Conservation (phyloP, 2,113 vertebrate species). For the Gorsachius goisagi region DNA sequence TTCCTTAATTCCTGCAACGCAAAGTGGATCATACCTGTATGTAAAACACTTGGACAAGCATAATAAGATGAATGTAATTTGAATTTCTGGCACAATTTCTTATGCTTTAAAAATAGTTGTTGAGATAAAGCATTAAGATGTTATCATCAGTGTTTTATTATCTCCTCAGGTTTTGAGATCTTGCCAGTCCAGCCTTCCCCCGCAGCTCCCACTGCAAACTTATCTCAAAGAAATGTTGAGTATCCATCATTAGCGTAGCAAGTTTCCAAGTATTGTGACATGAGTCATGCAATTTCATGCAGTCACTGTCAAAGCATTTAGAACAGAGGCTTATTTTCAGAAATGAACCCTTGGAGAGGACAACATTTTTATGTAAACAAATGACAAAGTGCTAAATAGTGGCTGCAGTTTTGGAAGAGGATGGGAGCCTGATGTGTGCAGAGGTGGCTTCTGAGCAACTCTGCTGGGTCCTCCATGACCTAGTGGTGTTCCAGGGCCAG, state of each 20-base stretch:
- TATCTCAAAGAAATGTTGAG: conserved; percentile 22
- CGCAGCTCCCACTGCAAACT: conserved; percentile 46
- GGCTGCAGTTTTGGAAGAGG: neutral
- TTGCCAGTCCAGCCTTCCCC: conserved; percentile 23
- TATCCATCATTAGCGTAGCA: neutral
- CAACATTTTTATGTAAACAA: conserved; percentile 15
- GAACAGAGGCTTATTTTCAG: conserved; percentile 38
- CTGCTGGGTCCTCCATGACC: neutral
- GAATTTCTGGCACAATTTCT: neutral
- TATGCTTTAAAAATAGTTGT: neutral
- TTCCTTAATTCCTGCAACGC: neutral
- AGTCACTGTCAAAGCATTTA: conserved; percentile 32
- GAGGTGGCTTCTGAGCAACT: neutral
- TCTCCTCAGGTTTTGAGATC: conserved; percentile 13
- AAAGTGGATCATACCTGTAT: neutral
- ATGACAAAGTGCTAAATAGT: neutral
- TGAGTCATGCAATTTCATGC: conserved; percentile 10
- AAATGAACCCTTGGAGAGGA: conserved; percentile 3
- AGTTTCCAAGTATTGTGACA: conserved; percentile 15
- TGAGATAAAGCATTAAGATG: neutral
- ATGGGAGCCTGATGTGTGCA: neutral
- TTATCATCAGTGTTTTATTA: neutral
- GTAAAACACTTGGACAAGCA: neutral
- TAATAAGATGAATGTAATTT: neutral
- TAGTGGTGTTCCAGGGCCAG: neutral